Base-by-base conservation (phyloP, 1,140 invertebrate genomes). In the Dreissena rostriformis region DNA sequence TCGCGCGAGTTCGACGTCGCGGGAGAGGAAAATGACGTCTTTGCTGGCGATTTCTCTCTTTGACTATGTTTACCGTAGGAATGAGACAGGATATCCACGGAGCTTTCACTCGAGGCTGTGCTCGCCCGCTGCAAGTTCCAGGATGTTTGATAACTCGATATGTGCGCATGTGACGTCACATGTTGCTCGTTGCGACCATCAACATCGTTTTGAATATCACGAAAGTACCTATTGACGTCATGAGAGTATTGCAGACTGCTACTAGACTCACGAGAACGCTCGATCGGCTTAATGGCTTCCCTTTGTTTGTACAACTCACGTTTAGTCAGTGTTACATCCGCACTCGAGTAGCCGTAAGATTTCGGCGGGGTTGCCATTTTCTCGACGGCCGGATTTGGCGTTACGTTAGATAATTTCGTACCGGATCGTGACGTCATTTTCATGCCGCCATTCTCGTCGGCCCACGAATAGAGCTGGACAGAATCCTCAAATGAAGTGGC, bases 401-500 rank as follows among this genome's bases (percentile, higher is more conserved):
- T 71, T 8, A 49, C 61, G n/a, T 28, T 51, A 67, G 63, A 78
- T 6, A n/a, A 24, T n/a, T n/a, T n/a, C 22, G 57, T 6, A n/a
- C 4, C 22, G 17, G 22, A n/a, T 24, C 22, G 57, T 61, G 57
- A 61, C 57, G 57, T 61, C 57, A 61, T 61, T n/a, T 61, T 61
- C 57, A 61, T 19, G 22, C 57, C 57, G 28, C 53, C 67, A 28
- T 88, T 86, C 53, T 89, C 80, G 82, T 92, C 88, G 24, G 85
- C 73, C 92, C 92, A 93, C 28, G 87, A 80, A 75, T 91, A 93
- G 63, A 91, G 79, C 49, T 91, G 88, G 19, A 89, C 88, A 57
- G 90, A 91, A 77, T 93, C 92, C 71, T 93, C 90, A 83, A 93
- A 93, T 55, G 79, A 74, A 22, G 67, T 80, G 39, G 88, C 85